Conservation (phyloP, 2,888 invertebrate species). For the Polyommatus iphigenia region DNA sequence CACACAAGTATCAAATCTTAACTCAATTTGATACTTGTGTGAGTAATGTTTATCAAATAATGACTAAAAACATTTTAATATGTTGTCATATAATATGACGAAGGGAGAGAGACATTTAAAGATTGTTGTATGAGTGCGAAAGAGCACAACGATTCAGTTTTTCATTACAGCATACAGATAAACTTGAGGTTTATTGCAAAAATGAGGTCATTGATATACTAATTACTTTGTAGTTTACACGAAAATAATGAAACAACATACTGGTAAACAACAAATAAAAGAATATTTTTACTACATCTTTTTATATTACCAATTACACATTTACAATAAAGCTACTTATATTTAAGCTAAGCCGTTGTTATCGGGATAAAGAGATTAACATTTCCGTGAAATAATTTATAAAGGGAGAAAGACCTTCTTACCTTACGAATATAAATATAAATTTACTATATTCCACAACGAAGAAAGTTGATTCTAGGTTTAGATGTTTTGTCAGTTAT, state of each 20-base stretch:
- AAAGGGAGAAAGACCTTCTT: no score
- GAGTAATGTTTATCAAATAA: conserved; percentile 1
- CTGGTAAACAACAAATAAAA: neutral
- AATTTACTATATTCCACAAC: no score
- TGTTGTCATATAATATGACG: neutral
- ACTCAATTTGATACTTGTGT: neutral
- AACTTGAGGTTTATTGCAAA: neutral
- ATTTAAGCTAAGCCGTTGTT: no score
- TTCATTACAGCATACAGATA: neutral
- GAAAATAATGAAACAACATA: neutral
- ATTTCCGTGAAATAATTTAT: no score
- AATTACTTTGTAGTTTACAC: neutral
- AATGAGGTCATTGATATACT: neutral
- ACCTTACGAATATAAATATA: no score
- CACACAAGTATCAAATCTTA: no score
- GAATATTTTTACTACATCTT: neutral
- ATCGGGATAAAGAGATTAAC: no score
- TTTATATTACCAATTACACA: no score
- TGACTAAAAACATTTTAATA: neutral
- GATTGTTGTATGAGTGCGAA: neutral
- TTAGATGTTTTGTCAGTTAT: no score
- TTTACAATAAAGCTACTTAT: neutral
- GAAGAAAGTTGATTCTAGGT: no score
- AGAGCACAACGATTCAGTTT: neutral
- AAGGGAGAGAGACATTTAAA: neutral